These are phyloP conservation scores for Babyrousa celebensis DNA, from an alignment of 2,797 vertebrate genomes.

Conservation along the genomic window DNA sequence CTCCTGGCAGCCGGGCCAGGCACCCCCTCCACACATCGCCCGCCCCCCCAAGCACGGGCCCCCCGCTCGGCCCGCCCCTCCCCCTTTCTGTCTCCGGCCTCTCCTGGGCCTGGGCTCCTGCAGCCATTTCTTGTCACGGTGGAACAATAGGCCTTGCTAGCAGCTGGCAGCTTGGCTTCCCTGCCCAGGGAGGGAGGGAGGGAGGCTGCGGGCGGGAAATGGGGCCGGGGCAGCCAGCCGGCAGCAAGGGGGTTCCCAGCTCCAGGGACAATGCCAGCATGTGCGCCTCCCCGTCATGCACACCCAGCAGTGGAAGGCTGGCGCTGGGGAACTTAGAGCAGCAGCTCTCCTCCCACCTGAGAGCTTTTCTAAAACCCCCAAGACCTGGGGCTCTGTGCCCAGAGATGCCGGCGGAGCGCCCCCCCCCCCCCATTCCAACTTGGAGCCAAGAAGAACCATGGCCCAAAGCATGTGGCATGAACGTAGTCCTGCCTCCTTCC, in stretches of 20 bases:
- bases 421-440: neutral
- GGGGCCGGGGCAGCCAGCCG: neutral
- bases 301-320: neutral
- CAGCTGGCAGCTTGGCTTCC: constrained; percentile 83
- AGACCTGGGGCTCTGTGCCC: neutral
- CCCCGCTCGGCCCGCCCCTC: neutral
- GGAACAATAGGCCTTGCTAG: constrained; percentile 83
- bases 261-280: constrained; percentile 55
- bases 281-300: neutral
- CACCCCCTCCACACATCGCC: neutral
- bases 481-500: neutral
- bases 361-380: neutral
- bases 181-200: neutral
- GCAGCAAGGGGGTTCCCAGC: constrained; percentile 40
- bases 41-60: too few relatives aligned
- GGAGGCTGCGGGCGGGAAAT: neutral
- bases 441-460: neutral
- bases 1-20: neutral
- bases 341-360: neutral
- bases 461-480: too few relatives aligned
- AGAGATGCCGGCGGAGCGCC: neutral
- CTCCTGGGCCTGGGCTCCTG: constrained; percentile 57
- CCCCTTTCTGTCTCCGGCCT: constrained; percentile 56
- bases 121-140: constrained; percentile 81
- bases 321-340: neutral